phyloP scores from a whole-genome alignment of 2,888 invertebrate species.

The Aquatica leii region DNA sequence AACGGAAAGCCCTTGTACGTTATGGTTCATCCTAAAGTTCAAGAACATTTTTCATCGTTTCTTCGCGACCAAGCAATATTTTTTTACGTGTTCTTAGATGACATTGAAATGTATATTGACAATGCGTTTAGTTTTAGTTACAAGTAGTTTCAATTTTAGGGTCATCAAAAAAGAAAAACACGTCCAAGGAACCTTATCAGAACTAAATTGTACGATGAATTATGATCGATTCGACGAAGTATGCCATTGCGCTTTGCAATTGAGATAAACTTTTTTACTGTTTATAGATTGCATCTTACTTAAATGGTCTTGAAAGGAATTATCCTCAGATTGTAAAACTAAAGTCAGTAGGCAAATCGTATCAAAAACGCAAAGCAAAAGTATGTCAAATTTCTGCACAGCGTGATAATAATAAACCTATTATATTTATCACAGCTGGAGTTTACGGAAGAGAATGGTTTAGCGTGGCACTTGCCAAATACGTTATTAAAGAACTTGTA shows the following conservation, averaged over 20 bases:
- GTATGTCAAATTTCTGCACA: conserved; percentile 60
- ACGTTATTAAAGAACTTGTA: conserved; percentile 67
- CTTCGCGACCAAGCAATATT: conserved; percentile 57
- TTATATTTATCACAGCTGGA: conserved; percentile 66
- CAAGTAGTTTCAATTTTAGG: conserved; percentile 18
- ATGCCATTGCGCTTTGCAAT: neutral
- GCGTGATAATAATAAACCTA: conserved; percentile 56
- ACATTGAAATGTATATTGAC: conserved; percentile 60
- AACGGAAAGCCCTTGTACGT: conserved; percentile 54
- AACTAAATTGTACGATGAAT: too few relatives aligned
- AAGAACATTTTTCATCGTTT: conserved; percentile 53
- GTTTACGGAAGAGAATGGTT: conserved; percentile 77
- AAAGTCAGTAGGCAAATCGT: conserved; percentile 57
- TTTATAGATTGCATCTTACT: conserved; percentile 55
- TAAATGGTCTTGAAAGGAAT: conserved; percentile 46
- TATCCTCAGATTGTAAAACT: conserved; percentile 54
- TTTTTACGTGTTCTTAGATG: too few relatives aligned
- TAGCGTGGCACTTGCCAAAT: conserved; percentile 67
- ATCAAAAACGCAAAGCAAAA: conserved; percentile 57
- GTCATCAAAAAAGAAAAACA: conserved; percentile 24
- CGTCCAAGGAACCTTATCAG: too few relatives aligned
- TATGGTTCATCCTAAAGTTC: conserved; percentile 48
- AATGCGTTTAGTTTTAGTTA: conserved; percentile 7
- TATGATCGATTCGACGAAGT: conserved; percentile 48
- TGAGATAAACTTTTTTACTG: neutral